Evolutionary conservation across 2,797 vertebrate species (phyloP).

Genomic region (Lutjanus argentimaculatus): DNA sequence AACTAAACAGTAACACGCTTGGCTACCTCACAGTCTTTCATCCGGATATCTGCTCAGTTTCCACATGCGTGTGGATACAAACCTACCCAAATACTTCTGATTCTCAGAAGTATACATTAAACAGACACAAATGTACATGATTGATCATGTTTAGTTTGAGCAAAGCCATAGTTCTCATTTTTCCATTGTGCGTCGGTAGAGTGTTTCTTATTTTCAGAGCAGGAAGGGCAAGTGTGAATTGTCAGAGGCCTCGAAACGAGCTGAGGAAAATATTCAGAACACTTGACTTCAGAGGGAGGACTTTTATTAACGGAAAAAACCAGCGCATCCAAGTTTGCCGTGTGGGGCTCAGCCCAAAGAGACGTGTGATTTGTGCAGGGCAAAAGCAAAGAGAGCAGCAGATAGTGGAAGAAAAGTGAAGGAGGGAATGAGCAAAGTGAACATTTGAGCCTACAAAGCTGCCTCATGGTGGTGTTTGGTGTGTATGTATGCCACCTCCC

Average conservation of each 20-base stretch:
- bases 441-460: slow-evolving; percentile 46
- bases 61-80: slow-evolving; percentile 62
- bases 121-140: slow-evolving; percentile 65
- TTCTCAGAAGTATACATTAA: slow-evolving; percentile 59
- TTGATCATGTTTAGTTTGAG: slow-evolving; percentile 68
- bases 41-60: slow-evolving; percentile 69
- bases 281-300: slow-evolving; percentile 63
- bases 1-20: slow-evolving; percentile 66
- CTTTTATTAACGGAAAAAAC: slow-evolving; percentile 84
- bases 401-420: slow-evolving; percentile 36
- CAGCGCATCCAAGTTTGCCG: slow-evolving; percentile 74
- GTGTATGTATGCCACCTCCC: slow-evolving; percentile 56
- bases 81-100: slow-evolving; percentile 48
- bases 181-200: slow-evolving; percentile 67
- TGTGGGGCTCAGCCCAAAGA: slow-evolving; percentile 53
- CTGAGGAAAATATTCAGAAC: slow-evolving; percentile 71
- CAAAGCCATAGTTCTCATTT: slow-evolving; percentile 63
- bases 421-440: slow-evolving; percentile 52
- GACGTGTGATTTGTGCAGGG: slow-evolving; percentile 59
- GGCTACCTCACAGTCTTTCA: slow-evolving; percentile 60
- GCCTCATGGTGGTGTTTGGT: slow-evolving; percentile 54
- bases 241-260: slow-evolving; percentile 67
- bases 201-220: slow-evolving; percentile 59
- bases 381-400: slow-evolving; percentile 41
- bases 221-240: slow-evolving; percentile 76